Evolutionary conservation across 2,888 invertebrate genomes (phyloP).

Genomic region (Antheraea assamensis): DNA sequence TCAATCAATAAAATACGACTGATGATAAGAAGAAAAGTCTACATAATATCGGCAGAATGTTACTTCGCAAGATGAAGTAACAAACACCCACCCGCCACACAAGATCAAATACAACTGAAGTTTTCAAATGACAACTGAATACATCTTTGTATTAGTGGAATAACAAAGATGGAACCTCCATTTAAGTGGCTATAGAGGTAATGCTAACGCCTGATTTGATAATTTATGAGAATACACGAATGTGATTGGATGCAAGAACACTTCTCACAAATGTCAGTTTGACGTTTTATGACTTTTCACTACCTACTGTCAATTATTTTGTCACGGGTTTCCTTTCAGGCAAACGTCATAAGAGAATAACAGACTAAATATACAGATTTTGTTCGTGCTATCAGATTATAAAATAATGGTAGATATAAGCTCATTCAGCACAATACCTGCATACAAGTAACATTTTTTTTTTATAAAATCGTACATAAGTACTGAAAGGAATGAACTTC

Average conservation of each 20-base stretch:
- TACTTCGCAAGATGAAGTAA: slow-evolving; percentile 41
- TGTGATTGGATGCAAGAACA: not conserved
- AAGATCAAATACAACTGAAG: slow-evolving; percentile 38
- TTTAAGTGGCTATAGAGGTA: not conserved
- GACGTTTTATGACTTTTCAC: not conserved
- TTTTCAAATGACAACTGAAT: not conserved
- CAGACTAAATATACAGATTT: no score
- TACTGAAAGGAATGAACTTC: no score
- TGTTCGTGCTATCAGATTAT: no score
- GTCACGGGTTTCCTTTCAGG: no score
- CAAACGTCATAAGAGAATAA: no score
- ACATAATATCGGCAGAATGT: slow-evolving; percentile 62
- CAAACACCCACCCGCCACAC: slow-evolving; percentile 42
- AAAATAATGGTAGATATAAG: no score
- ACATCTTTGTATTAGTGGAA: slow-evolving; percentile 12
- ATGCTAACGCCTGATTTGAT: not conserved
- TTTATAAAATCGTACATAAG: no score
- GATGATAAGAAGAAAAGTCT: slow-evolving; percentile 43
- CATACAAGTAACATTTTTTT: no score
- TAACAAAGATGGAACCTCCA: not conserved
- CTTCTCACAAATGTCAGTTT: not conserved
- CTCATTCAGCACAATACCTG: no score
- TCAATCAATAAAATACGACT: slow-evolving; percentile 32
- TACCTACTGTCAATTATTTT: no score
- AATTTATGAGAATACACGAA: not conserved